A percentile compares a stretch with the other conserved stretches of the same genome.
These are phyloP conservation scores for Glossosoma conforme DNA, from an alignment of 1,140 invertebrate genomes.

Conservation along the genomic window DNA sequence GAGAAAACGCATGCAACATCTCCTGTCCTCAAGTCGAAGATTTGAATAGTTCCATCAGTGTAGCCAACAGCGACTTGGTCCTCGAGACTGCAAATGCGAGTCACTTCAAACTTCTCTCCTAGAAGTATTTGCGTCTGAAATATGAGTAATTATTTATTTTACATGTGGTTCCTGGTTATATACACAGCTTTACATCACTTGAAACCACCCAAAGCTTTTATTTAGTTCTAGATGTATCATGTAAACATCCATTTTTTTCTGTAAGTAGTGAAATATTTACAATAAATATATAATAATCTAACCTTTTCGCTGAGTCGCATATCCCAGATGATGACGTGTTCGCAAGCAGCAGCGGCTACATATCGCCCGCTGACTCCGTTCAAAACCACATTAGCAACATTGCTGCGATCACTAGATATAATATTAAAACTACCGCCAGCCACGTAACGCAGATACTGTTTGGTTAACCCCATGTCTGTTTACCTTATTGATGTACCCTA, in stretches of 20 bases:
- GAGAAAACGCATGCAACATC: slow-evolving; percentile 75
- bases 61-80: slow-evolving; percentile 86
- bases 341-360: slow-evolving; percentile 83
- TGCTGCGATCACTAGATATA: slow-evolving; percentile 73
- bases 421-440: slow-evolving; percentile 81
- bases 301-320: slow-evolving; percentile 85
- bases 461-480: slow-evolving; percentile 83
- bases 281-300: neutral
- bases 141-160: slow-evolving; percentile 1
- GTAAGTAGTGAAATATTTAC: slow-evolving; percentile 7
- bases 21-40: slow-evolving; percentile 69
- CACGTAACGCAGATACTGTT: slow-evolving; percentile 90
- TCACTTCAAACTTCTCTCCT: slow-evolving; percentile 75
- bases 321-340: slow-evolving; percentile 94
- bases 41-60: slow-evolving; percentile 79
- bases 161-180: no score
- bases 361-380: slow-evolving; percentile 74
- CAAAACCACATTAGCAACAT: slow-evolving; percentile 70
- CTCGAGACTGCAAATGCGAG: slow-evolving; percentile 63
- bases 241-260: neutral
- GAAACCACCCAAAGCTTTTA: slow-evolving; percentile 2
- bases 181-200: no score
- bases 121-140: slow-evolving; percentile 64
- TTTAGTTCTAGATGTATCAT: neutral
- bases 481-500: no score